These are phyloP conservation scores for Dipodomys ordii DNA, from an alignment of 2,113 vertebrate species.

Conservation along the genomic window DNA sequence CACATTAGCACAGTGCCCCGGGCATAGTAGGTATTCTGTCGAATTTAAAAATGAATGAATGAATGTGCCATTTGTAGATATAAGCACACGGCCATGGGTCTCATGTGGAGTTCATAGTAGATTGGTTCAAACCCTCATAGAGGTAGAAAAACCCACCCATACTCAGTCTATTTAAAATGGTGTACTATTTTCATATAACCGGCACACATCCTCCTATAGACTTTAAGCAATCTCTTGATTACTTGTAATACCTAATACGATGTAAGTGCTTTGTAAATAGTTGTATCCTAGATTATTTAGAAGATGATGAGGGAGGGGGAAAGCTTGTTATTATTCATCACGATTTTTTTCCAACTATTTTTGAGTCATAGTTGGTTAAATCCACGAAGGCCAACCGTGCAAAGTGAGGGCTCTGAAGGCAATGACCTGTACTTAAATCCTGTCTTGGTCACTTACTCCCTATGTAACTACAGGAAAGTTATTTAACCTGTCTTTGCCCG, in stretches of 20 bases:
- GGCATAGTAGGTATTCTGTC: not conserved
- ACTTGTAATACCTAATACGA: not conserved
- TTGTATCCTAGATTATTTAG: not conserved
- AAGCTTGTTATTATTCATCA: not conserved
- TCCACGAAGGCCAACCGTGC: no score
- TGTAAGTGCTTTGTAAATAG: not conserved
- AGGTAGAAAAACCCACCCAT: not conserved
- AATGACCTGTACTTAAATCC: not conserved
- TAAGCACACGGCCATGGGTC: accelerated
- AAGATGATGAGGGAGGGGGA: not conserved
- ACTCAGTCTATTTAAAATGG: not conserved
- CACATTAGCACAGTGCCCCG: no score
- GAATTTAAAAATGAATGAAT: not conserved
- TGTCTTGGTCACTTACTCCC: not conserved
- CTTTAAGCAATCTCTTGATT: not conserved
- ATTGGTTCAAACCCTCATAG: not conserved
- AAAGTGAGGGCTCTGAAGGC: not conserved
- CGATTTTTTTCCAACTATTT: not conserved
- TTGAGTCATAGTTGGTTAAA: not conserved
- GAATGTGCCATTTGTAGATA: not conserved
- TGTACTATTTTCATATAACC: not conserved
- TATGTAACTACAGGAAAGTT: not conserved
- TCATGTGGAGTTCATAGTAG: not conserved
- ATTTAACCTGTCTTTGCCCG: not conserved
- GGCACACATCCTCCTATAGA: not conserved